Base-by-base conservation (phyloP, 2,797 vertebrate species). In the Muscicapa comitata region DNA sequence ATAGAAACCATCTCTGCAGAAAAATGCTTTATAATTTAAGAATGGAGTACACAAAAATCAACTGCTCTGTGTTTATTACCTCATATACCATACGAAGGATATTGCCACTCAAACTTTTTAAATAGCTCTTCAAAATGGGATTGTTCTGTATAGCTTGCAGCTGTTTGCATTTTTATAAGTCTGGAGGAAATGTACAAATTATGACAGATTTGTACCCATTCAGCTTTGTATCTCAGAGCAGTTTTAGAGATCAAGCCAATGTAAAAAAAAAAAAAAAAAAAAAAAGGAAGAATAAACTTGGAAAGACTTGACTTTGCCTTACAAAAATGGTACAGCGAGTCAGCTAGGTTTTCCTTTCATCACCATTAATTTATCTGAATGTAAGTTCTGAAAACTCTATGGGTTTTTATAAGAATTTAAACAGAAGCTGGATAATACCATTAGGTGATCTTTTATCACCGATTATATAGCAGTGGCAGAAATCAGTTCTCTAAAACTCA, bases 151-250 rank as follows among this genome's bases (percentile, higher is more conserved):
- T 54, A 40, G 55, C 48, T 94, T 76, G 86, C 77, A 95, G 77
- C 88, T 92, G 77, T 84, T 76, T 63, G 51, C 31, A 66, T 66
- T 86, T 94, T 86, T 63, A n/a, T 70, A 84, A 62, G 26, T 62
- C 59, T 75, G 71, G 43, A 90, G 88, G 90, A 95, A 94, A 90
- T 76, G 63, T 72, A 72, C 25, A 90, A 76, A 84, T 84, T 86
- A 37, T 65, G 37, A 66, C 5, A 28, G 42, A 79, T 86, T 90
- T 86, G 11, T 10, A 63, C 48, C 29, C 59, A 82, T 88, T 88
- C 37, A 23, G 28, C 53, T 87, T 84, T 76, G 26, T 47, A 76
- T 51, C 15, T 73, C 62, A 93, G 88, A 53, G 38, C 43, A 24
- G 8, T 68, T 75, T 74, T 73, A 86, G 53, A 53, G 33, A 71